These are phyloP conservation scores for Bursaphelenchus okinawaensis DNA, from an alignment of 2,888 invertebrate genomes.

Conservation along the genomic window DNA sequence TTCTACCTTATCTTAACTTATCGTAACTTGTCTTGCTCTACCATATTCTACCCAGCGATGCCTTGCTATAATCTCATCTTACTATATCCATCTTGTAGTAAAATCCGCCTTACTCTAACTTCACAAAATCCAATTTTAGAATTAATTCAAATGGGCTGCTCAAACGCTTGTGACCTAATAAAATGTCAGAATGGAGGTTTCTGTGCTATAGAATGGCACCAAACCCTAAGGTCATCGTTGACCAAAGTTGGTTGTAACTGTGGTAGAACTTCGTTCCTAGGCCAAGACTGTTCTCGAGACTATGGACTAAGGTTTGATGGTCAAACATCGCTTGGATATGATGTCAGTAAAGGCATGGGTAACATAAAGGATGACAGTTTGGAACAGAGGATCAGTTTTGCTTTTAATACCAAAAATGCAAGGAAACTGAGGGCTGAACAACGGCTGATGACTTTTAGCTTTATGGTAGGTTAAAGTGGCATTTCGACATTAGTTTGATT, in stretches of 20 bases:
- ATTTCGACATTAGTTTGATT: too few relatives aligned
- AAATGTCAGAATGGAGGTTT: constrained; percentile 49
- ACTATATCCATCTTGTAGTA: too few relatives aligned
- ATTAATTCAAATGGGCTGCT: constrained; percentile 39
- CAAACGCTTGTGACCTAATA: constrained; percentile 37
- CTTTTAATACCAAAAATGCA: constrained; percentile 28
- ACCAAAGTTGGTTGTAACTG: constrained; percentile 41
- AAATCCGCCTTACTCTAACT: too few relatives aligned
- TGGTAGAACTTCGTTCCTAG: constrained; percentile 42
- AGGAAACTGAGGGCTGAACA: background rate
- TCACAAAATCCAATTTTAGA: constrained; percentile 32
- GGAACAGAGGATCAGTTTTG: constrained; percentile 40
- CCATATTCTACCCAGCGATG: too few relatives aligned
- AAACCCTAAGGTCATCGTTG: constrained; percentile 34
- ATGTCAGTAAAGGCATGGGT: constrained; percentile 32
- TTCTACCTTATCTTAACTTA: too few relatives aligned
- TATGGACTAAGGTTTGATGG: constrained; percentile 32
- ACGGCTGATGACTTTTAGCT: background rate
- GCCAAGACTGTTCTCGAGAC: constrained; percentile 36
- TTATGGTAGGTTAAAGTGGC: background rate
- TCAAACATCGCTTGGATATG: constrained; percentile 31
- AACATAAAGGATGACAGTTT: constrained; percentile 18
- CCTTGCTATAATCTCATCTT: too few relatives aligned
- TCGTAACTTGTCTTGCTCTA: too few relatives aligned
- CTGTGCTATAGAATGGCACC: constrained; percentile 45